Base-by-base conservation (phyloP, 2,113 vertebrate species). In the Numida meleagris region DNA sequence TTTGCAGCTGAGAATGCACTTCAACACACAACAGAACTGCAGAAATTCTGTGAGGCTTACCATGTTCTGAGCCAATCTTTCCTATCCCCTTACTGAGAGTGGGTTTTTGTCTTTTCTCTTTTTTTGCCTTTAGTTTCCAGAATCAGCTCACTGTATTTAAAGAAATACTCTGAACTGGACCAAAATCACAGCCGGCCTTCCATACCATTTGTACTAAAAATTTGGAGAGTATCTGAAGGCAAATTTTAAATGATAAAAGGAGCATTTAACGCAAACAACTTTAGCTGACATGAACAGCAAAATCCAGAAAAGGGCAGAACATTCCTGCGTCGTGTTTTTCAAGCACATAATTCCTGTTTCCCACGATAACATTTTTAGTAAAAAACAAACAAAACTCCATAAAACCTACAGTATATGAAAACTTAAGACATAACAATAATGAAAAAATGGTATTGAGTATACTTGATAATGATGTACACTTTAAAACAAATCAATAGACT, bases 401-500 rank as follows among this genome's bases (percentile, higher is more conserved):
- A 96, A 97, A 96, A 88, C 95, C 90, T 96, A 94, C 76, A 93
- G 86, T 96, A 96, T 96, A 90, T 96, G 94, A 97, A 97, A 97
- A 97, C 90, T 91, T 96, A 97, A 97, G 96, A 97, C 95, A 97
- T 96, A 93, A 97, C 95, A 97, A 96, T 93, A 96, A 97, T 97
- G 96, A 90, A 86, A 86, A 97, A 97, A 97, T 92, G 94, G 94
- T 97, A 97, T 82, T 96, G 94, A 93, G 91, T 97, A 97, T 96
- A 98, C 92, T 95, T 95, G 96, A 97, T 97, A 96, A 97, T 88
- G 96, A 96, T 95, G 95, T 95, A 98, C 95, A 97, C 96, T 96
- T 97, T 97, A 96, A 98, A 98, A 97, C 90, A 98, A 98, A 98
- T 98, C 97, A 98, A 98, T 96, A 97, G 96, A 98, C 97, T 98